These are phyloP conservation scores for Corythornis madagascariensis DNA, from an alignment of 2,113 vertebrate species.

Conservation along the genomic window DNA sequence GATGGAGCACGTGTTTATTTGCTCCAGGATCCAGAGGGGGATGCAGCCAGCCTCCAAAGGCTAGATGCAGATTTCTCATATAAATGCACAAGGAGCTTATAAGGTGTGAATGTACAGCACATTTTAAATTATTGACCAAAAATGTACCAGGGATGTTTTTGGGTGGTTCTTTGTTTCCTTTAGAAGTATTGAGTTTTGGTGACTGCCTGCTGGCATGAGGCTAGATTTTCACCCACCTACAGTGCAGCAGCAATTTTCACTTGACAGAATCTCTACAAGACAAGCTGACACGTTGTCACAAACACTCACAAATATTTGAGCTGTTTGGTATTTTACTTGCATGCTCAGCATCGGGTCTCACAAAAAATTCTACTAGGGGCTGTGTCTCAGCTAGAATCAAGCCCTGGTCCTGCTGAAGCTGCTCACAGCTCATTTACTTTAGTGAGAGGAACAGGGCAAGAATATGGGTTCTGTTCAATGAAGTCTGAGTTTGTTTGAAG, in stretches of 20 bases:
- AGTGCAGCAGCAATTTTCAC: not conserved
- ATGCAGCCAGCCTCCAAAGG: not conserved
- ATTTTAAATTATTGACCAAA: not conserved
- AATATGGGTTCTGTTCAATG: not conserved
- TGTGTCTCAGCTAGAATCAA: not conserved
- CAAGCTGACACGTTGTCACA: constrained; percentile 5
- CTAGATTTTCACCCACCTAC: not conserved
- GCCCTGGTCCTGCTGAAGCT: not conserved
- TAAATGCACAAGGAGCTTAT: not conserved
- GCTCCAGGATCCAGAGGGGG: not conserved
- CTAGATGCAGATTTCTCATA: not conserved
- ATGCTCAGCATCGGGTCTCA: not conserved
- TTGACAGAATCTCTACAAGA: not conserved
- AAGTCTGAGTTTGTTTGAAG: not conserved
- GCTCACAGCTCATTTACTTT: not conserved
- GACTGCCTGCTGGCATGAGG: not conserved
- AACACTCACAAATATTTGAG: constrained; percentile 12
- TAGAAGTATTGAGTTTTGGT: not conserved
- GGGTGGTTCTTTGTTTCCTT: not conserved
- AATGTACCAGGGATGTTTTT: not conserved
- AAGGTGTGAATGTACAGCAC: not conserved
- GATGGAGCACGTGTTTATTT: fast-evolving
- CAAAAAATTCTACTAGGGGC: not conserved
- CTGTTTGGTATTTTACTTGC: not conserved
- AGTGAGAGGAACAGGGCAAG: not conserved